Evolutionary conservation across 2,113 vertebrate species (phyloP).

Genomic region (Cavia aperea): DNA sequence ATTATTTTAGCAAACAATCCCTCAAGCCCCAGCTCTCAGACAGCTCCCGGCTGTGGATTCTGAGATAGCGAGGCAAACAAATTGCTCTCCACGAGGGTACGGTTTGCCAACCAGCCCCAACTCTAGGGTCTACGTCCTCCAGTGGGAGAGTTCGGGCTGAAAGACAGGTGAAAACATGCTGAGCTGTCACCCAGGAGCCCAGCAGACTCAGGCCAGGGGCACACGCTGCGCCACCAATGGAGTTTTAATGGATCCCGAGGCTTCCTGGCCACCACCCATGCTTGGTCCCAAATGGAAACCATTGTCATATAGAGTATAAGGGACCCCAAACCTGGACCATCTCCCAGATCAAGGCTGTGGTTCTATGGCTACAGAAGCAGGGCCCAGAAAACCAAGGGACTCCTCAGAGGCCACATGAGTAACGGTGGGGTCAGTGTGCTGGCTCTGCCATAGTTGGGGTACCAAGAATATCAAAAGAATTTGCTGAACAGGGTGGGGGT

Average conservation of each 20-base stretch:
- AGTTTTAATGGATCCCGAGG: constrained; percentile 68
- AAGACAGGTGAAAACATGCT: constrained; percentile 74
- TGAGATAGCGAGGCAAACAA: constrained; percentile 35
- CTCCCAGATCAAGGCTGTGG: neutral
- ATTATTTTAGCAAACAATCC: constrained; percentile 49
- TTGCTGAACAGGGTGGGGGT: neutral
- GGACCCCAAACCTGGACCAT: neutral
- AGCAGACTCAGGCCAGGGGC: constrained; percentile 66
- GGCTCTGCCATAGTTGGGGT: constrained; percentile 46
- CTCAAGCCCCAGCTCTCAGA: neutral
- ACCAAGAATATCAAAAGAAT: neutral
- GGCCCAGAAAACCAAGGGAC: neutral
- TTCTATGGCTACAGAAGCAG: neutral
- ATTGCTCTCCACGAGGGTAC: constrained; percentile 29
- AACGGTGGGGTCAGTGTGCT: neutral
- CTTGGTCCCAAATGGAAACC: constrained; percentile 53
- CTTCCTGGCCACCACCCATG: constrained; percentile 55
- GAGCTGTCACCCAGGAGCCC: constrained; percentile 59
- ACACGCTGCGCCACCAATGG: constrained; percentile 59
- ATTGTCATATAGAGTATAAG: neutral
- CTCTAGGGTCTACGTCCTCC: constrained; percentile 54
- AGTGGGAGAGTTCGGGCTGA: constrained; percentile 50
- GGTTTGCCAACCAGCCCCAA: constrained; percentile 12
- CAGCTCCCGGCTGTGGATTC: constrained; percentile 24
- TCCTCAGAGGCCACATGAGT: neutral